phyloP scores from a whole-genome alignment of 37 sponge, comb jelly and placozoan genomes.

The Chondrilla cf. caribensis region DNA sequence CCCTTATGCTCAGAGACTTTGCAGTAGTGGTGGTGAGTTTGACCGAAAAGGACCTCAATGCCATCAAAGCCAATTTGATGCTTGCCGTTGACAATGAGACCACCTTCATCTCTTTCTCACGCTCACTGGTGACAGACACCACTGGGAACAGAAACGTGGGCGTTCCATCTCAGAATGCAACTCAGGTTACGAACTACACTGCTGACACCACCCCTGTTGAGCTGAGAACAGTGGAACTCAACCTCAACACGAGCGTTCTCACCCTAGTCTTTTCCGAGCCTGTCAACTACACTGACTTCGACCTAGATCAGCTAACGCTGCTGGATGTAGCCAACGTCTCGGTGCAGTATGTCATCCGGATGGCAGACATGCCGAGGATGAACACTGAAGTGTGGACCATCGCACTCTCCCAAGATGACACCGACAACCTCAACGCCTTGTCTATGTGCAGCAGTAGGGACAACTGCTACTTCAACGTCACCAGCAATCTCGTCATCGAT shows the following conservation, averaged over 20 bases:
- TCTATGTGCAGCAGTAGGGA: slow-evolving; percentile 45
- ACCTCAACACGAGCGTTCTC: slow-evolving; percentile 63
- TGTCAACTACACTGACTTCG: slow-evolving; percentile 54
- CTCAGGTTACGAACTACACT: slow-evolving; percentile 43
- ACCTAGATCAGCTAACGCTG: slow-evolving; percentile 63
- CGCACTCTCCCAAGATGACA: slow-evolving; percentile 49
- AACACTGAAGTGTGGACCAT: slow-evolving; percentile 52
- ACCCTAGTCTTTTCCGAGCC: slow-evolving; percentile 83
- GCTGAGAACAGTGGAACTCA: slow-evolving; percentile 56
- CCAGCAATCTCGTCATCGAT: slow-evolving; percentile 42
- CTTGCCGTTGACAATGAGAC: slow-evolving; percentile 61
- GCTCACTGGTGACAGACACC: slow-evolving; percentile 49
- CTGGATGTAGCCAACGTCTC: slow-evolving; percentile 36
- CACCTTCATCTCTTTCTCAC: slow-evolving; percentile 57
- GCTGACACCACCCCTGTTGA: slow-evolving; percentile 51
- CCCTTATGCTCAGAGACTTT: slow-evolving; percentile 19
- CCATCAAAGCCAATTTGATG: slow-evolving; percentile 61
- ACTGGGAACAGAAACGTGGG: slow-evolving; percentile 25
- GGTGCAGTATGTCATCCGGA: slow-evolving; percentile 31
- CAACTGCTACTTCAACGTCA: slow-evolving; percentile 66
- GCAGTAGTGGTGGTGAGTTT: slow-evolving; percentile 41
- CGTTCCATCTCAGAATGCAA: slow-evolving; percentile 18
- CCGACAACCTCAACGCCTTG: slow-evolving; percentile 68
- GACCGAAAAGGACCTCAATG: slow-evolving; percentile 44
- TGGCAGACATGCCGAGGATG: slow-evolving; percentile 5